phyloP scores from a whole-genome alignment of 35 echinoderm and acorn worm species.

The Ophiothrix spiculata region DNA sequence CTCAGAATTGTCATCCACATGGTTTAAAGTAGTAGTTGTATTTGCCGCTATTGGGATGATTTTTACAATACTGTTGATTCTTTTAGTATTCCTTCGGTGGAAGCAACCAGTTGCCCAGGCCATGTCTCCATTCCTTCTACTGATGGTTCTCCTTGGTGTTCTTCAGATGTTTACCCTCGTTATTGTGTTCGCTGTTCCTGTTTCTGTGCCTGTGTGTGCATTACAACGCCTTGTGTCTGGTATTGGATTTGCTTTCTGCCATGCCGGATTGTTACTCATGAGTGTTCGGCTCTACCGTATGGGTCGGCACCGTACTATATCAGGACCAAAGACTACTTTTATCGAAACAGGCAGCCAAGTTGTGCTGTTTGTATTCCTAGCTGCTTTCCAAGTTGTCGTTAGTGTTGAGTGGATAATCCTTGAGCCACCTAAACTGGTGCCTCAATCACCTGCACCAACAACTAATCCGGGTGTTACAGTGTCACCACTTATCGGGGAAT shows the following conservation, averaged over 20 bases:
- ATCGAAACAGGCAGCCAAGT: constrained; percentile 33
- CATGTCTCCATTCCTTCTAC: constrained; percentile 41
- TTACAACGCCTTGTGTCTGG: constrained; percentile 37
- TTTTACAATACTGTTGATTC: constrained; percentile 3
- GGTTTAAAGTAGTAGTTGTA: constrained; percentile 29
- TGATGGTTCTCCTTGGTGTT: constrained; percentile 46
- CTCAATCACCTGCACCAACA: neutral
- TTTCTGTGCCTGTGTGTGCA: neutral
- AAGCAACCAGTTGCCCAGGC: neutral
- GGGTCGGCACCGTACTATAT: constrained; percentile 9
- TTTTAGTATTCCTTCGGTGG: constrained; percentile 14
- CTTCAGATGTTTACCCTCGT: constrained; percentile 34
- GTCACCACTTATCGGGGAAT: neutral
- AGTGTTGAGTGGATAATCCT: constrained; percentile 39
- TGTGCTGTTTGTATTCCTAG: constrained; percentile 10
- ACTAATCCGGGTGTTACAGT: neutral
- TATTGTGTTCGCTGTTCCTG: constrained; percentile 20
- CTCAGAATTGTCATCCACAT: neutral
- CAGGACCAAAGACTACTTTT: constrained; percentile 4
- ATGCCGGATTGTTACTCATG: constrained; percentile 34
- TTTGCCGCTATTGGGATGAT: constrained; percentile 29
- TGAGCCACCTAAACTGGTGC: constrained; percentile 6
- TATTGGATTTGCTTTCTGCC: constrained; percentile 23
- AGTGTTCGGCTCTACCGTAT: constrained; percentile 15
- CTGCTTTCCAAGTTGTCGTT: constrained; percentile 17